Conservation (phyloP, 1,140 invertebrate genomes). For the Drosophila trapezifrons region DNA sequence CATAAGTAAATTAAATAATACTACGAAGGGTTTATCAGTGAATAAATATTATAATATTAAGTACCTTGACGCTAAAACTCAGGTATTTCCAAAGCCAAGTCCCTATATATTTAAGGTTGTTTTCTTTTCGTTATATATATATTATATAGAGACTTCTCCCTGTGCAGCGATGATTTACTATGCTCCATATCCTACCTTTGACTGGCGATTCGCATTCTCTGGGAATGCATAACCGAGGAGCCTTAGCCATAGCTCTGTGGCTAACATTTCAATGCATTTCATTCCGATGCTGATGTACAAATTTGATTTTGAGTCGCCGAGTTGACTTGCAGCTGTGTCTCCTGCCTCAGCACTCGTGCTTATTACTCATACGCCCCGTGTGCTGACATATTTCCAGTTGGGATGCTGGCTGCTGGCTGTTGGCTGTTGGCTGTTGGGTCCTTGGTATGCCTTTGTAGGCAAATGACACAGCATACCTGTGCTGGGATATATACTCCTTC, state of each 20-base stretch:
- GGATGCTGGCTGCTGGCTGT: conserved; percentile 22
- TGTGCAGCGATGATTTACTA: conserved; percentile 20
- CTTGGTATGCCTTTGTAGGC: conserved; percentile 65
- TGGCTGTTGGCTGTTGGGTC: conserved; percentile 17
- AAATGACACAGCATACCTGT: conserved; percentile 46
- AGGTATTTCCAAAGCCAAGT: too few relatives aligned
- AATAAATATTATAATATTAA: too few relatives aligned
- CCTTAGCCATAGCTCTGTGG: conserved; percentile 49
- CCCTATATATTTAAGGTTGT: too few relatives aligned
- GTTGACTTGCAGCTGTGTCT: conserved; percentile 52
- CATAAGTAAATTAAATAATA: too few relatives aligned
- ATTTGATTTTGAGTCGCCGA: conserved; percentile 65
- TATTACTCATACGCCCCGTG: conserved; percentile 71
- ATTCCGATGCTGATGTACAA: conserved; percentile 67
- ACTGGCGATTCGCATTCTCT: conserved; percentile 32
- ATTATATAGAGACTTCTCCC: neutral
- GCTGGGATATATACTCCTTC: conserved; percentile 15
- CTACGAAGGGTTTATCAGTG: neutral
- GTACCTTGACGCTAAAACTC: too few relatives aligned
- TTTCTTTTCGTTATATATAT: neutral
- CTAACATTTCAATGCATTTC: conserved; percentile 79
- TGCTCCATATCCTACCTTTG: conserved; percentile 20
- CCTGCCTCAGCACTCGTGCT: conserved; percentile 32
- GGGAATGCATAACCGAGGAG: conserved; percentile 35
- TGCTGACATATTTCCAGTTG: conserved; percentile 73